phyloP scores from a whole-genome alignment of 2,113 vertebrate species.

The Phrynosoma blainvillii region DNA sequence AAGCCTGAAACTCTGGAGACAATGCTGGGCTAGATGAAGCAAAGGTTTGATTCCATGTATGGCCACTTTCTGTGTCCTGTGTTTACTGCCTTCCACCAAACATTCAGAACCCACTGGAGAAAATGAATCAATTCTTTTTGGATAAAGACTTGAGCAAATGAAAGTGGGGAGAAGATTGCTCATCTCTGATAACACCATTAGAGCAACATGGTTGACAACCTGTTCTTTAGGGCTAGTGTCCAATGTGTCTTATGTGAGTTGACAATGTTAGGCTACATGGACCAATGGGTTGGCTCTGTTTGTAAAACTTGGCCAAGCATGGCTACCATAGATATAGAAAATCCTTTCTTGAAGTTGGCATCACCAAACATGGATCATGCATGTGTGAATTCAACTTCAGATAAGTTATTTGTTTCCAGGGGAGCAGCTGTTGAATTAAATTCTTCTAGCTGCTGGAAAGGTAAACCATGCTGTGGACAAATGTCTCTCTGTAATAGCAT shows the following conservation, averaged over 20 bases:
- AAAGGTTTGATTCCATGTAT: neutral
- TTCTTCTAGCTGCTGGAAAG: slow-evolving; percentile 1
- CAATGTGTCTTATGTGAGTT: no score
- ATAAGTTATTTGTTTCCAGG: neutral
- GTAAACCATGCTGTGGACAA: neutral
- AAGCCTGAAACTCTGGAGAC: neutral
- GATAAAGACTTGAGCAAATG: no score
- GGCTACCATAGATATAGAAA: neutral
- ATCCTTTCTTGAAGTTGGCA: neutral
- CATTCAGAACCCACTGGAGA: no score
- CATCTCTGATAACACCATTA: no score
- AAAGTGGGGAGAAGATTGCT: no score
- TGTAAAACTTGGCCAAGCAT: neutral
- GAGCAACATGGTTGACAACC: no score
- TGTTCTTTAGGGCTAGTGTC: no score
- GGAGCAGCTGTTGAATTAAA: neutral
- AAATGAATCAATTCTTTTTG: no score
- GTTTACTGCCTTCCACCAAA: no score
- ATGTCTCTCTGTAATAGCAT: neutral
- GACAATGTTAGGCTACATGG: no score
- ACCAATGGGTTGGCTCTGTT: no score
- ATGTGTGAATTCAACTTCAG: neutral
- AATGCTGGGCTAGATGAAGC: neutral
- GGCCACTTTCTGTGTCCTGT: no score
- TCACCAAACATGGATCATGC: neutral